Percentiles rank a stretch among this genome's conserved stretches.
Evolutionary conservation across 2,113 vertebrate genomes (phyloP).

Genomic region (Saguinus imperator): DNA sequence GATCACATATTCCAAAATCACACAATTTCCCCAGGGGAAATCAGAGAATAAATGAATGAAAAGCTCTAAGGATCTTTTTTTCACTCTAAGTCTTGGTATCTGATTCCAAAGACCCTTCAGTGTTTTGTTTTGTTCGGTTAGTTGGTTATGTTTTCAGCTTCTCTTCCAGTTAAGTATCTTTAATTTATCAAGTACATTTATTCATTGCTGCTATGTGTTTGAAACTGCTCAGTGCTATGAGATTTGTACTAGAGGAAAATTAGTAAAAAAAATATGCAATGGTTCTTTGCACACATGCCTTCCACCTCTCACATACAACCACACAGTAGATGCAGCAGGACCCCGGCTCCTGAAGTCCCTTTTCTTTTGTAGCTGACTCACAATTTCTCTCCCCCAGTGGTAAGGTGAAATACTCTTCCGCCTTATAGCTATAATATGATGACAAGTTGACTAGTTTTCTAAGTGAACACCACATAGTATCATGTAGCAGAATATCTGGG

Average conservation of each 20-base stretch:
- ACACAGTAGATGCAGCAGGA: neutral
- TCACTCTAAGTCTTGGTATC: neutral
- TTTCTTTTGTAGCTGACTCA: neutral
- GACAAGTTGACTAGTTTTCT: neutral
- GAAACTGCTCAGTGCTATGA: neutral
- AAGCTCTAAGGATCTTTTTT: neutral
- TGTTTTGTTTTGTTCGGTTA: neutral
- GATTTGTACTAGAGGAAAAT: neutral
- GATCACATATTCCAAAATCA: neutral
- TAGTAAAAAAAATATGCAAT: neutral
- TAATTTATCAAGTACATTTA: neutral
- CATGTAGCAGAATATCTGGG: neutral
- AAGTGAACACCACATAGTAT: neutral
- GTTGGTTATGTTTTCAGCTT: neutral
- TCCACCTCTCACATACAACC: neutral
- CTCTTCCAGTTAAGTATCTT: neutral
- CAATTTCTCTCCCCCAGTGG: neutral
- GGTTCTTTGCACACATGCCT: neutral
- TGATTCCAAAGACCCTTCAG: neutral
- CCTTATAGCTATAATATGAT: neutral
- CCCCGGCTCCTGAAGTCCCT: neutral
- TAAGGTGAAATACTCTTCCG: neutral
- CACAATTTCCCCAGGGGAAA: neutral
- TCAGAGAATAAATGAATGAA: neutral
- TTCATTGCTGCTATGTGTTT: neutral